These are phyloP conservation scores for Pollenia labialis DNA, from an alignment of 2,888 invertebrate genomes.

Conservation along the genomic window DNA sequence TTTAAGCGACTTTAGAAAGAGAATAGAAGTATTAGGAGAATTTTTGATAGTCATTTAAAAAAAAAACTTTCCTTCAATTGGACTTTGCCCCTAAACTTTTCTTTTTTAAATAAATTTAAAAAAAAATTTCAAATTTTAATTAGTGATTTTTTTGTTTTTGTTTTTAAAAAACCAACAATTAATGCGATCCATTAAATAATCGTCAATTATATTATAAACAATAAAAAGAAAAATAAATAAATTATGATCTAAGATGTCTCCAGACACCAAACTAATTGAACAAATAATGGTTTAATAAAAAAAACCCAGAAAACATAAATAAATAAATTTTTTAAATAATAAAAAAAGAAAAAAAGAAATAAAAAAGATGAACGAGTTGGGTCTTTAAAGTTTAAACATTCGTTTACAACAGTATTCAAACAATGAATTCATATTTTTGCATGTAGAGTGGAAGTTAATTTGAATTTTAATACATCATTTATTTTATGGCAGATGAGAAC, in stretches of 20 bases:
- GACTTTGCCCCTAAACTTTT: neutral
- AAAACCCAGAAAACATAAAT: conserved; percentile 11
- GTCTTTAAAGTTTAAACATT: conserved; percentile 33
- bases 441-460: conserved; percentile 57
- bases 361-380: conserved; percentile 21
- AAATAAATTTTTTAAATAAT: conserved; percentile 5
- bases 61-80: neutral
- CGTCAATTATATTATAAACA: conserved; percentile 43
- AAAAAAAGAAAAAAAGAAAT: conserved; percentile 24
- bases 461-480: conserved; percentile 72
- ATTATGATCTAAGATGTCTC: conserved; percentile 59
- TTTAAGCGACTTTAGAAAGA: no score
- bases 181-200: conserved; percentile 40
- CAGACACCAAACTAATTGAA: conserved; percentile 66
- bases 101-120: neutral
- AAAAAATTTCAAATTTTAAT: neutral
- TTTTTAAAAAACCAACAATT: conserved; percentile 6
- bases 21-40: no score
- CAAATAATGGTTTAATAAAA: conserved; percentile 57
- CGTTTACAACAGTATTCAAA: conserved; percentile 43
- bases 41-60: no score
- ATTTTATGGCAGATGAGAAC: conserved; percentile 60
- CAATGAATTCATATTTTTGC: conserved; percentile 37
- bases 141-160: neutral
- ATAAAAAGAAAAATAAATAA: conserved; percentile 54